phyloP scores from a whole-genome alignment of 2,888 invertebrate species.

The Cotesia congregata region DNA sequence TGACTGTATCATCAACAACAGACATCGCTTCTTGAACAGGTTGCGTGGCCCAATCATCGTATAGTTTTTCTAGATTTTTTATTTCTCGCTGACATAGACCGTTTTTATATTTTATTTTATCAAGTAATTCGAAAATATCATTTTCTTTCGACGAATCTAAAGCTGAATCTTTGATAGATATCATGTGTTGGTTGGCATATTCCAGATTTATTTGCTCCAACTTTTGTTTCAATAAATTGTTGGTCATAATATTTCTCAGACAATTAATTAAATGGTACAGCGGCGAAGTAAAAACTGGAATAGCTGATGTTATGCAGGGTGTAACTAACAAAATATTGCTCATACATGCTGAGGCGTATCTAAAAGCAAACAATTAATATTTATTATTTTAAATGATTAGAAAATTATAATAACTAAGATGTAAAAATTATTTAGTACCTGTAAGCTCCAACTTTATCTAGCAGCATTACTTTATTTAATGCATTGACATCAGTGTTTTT shows the following conservation, averaged over 20 bases:
- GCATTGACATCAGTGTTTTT: conserved; percentile 51
- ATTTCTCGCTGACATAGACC: conserved; percentile 54
- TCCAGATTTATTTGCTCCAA: conserved; percentile 38
- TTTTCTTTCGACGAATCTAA: conserved; percentile 38
- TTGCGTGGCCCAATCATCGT: conserved; percentile 59
- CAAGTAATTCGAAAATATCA: conserved; percentile 55
- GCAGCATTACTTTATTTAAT: conserved; percentile 61
- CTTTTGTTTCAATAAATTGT: conserved; percentile 42
- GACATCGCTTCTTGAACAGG: conserved; percentile 55
- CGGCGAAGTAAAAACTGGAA: conserved; percentile 59
- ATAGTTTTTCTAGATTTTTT: conserved; percentile 52
- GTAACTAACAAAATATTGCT: conserved; percentile 51
- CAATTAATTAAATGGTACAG: conserved; percentile 61
- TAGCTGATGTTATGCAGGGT: conserved; percentile 48
- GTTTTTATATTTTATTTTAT: conserved; percentile 48
- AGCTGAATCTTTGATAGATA: conserved; percentile 33
- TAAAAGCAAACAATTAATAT: conserved; percentile 41
- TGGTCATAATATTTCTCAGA: conserved; percentile 52
- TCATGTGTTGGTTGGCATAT: conserved; percentile 35
- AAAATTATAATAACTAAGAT: background rate
- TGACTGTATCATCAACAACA: conserved; percentile 54
- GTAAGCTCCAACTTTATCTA: conserved; percentile 57
- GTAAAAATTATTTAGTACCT: conserved; percentile 49
- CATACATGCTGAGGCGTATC: conserved; percentile 56
- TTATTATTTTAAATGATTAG: no score